These are phyloP conservation scores for Papilio aristodemus DNA, from an alignment of 1,140 invertebrate genomes.

Conservation along the genomic window DNA sequence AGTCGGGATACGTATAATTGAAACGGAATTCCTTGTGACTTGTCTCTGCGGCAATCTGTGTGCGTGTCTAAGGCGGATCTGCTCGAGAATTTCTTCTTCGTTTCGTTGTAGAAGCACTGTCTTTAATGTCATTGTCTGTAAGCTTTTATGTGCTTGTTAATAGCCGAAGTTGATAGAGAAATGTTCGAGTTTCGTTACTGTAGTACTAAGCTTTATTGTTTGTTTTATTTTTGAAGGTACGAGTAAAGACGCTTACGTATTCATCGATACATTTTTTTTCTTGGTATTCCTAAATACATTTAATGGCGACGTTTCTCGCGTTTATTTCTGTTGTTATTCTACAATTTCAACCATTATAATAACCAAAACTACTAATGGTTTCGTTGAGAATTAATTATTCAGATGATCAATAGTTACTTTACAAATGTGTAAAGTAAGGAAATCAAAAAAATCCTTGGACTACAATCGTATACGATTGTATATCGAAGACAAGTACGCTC, in stretches of 20 bases:
- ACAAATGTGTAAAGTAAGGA: no score
- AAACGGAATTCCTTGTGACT: constrained; percentile 52
- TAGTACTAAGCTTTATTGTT: constrained; percentile 2
- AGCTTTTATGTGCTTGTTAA: constrained; percentile 26
- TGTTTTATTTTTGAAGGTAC: not conserved
- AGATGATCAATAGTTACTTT: not conserved
- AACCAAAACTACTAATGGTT: no score
- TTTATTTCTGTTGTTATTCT: no score
- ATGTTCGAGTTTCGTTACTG: constrained; percentile 17
- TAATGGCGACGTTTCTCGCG: not conserved
- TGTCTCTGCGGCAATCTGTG: constrained; percentile 29
- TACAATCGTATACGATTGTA: no score
- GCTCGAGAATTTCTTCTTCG: constrained; percentile 9
- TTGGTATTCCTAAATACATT: not conserved
- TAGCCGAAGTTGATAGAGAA: constrained; percentile 17
- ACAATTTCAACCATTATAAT: no score
- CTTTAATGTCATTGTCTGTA: constrained; percentile 17
- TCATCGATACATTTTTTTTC: not conserved
- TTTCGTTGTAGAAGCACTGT: constrained; percentile 2
- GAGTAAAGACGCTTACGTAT: not conserved
- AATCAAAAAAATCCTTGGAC: no score
- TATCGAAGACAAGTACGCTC: no score
- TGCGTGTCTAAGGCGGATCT: constrained; percentile 16
- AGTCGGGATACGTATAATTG: constrained; percentile 49
- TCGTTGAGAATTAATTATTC: no score